Conservation (phyloP, 2,888 invertebrate species). For the Plebejus anna region DNA sequence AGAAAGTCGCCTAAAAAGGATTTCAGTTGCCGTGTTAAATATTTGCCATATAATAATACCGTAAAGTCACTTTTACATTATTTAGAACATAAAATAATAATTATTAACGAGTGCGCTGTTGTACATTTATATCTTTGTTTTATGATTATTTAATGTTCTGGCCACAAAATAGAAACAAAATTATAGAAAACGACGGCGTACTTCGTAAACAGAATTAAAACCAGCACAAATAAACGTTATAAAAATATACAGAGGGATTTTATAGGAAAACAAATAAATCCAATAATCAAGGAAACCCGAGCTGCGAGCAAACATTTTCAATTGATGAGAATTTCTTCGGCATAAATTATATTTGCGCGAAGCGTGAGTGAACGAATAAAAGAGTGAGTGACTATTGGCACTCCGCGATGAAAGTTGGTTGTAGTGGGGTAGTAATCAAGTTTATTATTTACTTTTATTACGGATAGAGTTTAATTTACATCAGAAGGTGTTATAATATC, state of each 20-base stretch:
- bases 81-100: too few species aligned
- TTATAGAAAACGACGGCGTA: not conserved
- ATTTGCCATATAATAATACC: too few species aligned
- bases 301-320: constrained; percentile 19
- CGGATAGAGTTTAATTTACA: not conserved
- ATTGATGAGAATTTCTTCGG: constrained; percentile 10
- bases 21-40: too few species aligned
- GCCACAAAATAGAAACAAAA: not conserved
- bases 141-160: not conserved
- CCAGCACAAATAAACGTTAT: not conserved
- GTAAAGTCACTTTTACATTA: too few species aligned
- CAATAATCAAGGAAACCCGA: constrained; percentile 14
- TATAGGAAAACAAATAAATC: constrained; percentile 16
- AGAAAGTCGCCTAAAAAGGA: too few species aligned
- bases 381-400: not conserved
- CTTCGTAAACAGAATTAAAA: constrained; percentile 2
- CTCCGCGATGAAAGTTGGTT: not conserved
- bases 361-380: not conserved
- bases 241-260: constrained; percentile 7
- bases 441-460: constrained; percentile 16
- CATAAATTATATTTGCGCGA: constrained; percentile 21
- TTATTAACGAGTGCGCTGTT: too few species aligned
- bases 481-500: too few species aligned
- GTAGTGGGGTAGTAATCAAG: not conserved
- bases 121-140: not conserved